These are phyloP conservation scores for Poecile montanus DNA, from an alignment of 2,797 vertebrate genomes.

Conservation along the genomic window DNA sequence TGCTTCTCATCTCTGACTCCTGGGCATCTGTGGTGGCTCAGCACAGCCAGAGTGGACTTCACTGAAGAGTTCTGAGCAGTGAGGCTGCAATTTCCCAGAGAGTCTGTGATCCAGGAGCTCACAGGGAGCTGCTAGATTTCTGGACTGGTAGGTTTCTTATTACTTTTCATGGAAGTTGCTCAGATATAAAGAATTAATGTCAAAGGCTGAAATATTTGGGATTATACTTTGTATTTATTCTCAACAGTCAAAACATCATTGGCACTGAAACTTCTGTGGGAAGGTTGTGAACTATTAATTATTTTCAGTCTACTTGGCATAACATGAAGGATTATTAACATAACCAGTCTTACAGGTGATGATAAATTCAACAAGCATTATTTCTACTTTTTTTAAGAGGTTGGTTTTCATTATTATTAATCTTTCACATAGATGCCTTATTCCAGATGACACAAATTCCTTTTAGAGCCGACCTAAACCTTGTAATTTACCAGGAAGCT, in stretches of 20 bases:
- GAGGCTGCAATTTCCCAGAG: neutral
- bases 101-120: neutral
- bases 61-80: neutral
- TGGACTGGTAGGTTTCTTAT: neutral
- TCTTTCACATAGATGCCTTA: neutral
- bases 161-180: neutral
- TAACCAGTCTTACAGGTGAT: constrained; percentile 58
- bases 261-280: constrained; percentile 1
- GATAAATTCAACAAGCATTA: constrained; percentile 9
- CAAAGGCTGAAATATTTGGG: neutral
- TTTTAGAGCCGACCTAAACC: neutral
- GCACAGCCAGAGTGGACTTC: neutral
- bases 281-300: constrained; percentile 22
- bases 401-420: neutral
- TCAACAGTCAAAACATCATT: neutral
- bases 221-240: neutral
- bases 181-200: neutral
- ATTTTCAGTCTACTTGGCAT: neutral
- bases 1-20: neutral
- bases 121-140: neutral
- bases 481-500: constrained; percentile 1
- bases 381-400: neutral
- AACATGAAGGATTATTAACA: constrained; percentile 34
- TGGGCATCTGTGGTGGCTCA: neutral
- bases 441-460: neutral